Evolutionary conservation across 2,888 invertebrate species (phyloP), one percentile per base, ranked within the genome.

Genomic region (Phengaris arion): DNA sequence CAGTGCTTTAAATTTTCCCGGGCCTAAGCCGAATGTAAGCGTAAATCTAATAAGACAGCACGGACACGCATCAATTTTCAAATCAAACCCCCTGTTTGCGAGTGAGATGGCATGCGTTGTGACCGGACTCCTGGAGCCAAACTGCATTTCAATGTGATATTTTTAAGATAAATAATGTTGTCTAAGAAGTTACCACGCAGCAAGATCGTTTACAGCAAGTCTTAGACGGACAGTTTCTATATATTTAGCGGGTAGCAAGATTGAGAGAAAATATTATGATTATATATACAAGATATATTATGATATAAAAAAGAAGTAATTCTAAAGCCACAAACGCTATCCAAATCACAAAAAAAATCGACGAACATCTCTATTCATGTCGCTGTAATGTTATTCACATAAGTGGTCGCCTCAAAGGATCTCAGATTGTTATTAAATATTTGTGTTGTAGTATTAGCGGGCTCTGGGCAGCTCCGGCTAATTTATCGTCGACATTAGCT

Each of bases 371-470:
- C 89, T 74, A 87, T 74, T 2, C 13, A 57, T 76, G 76, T 77
- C 77, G 1, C 75, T 85, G 86, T 80, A 85, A 79, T 80, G 82
- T 85, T 87, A 86, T 87, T 86, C 91, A 91, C 91, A 90, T 93
- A 92, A 93, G 93, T 93, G 93, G 93, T 87, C 89, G 88, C 89
- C 89, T 89, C 86, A 84, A 86, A 86, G 87, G 88, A 90, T 89
- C 90, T 90, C 83, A 89, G 90, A 92, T 92, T 92, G 91, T 93
- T 92, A 93, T 93, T 93, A 93, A 93, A 93, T 93, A 93, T 93
- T 93, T 93, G 93, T 93, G 93, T 93, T 90, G 92, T 88, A 87
- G 85, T 86, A 86, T 93, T 93, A 93, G 92, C 87, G 85, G 77
- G 84, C 86, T 35, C 64, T 10, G 64, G 64, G 85, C 89, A 88